Evolutionary conservation across 2,888 invertebrate genomes (phyloP), one percentile per base, ranked within the genome.

Genomic region (Hypomecis punctinalis): DNA sequence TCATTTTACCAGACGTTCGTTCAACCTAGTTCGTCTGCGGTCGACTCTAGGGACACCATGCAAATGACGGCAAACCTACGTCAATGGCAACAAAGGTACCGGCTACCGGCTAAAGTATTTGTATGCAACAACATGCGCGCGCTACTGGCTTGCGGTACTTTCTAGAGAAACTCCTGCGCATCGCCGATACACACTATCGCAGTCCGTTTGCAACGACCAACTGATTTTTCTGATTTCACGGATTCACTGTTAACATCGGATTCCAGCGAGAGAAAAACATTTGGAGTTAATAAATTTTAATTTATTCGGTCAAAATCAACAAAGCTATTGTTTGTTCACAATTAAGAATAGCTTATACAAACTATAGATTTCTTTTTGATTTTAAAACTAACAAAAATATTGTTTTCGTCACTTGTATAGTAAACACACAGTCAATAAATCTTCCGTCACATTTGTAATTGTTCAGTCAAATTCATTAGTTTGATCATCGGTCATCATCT

Each of bases 151-250:
- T 86, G 86, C 86, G 88, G 89, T 86, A 92, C 93, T 93, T 93
- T 93, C 93, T 93, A 89, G 81, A 86, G 93, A 93, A 93, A 93
- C 89, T 90, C 88, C 85, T 84, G 87, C 79, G 77, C 72, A 80
- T 79, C 78, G 76, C 78, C 56, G 53, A 63, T 67, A 65, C 67
- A 59, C 56, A 62, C 80, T 80, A 82, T 82, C 76, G 82, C 80
- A 78, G 76, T 75, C 72, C 80, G 76, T 48, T 56, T 61, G 77
- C 79, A 83, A 81, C 77, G 75, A 70, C 76, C 77, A 84, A 82
- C 76, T 81, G 33, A 61, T 82, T 84, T 80, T 78, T 80, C 79
- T 81, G 11, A 63, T 82, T 83, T 80, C 79, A 81, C 79, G 75
- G 76, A 62, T 62, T 59, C 23, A 40, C 58, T 59, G 33, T 39